phyloP scores from a whole-genome alignment of 2,113 vertebrate species.

The Misgurnus mizolepis region DNA sequence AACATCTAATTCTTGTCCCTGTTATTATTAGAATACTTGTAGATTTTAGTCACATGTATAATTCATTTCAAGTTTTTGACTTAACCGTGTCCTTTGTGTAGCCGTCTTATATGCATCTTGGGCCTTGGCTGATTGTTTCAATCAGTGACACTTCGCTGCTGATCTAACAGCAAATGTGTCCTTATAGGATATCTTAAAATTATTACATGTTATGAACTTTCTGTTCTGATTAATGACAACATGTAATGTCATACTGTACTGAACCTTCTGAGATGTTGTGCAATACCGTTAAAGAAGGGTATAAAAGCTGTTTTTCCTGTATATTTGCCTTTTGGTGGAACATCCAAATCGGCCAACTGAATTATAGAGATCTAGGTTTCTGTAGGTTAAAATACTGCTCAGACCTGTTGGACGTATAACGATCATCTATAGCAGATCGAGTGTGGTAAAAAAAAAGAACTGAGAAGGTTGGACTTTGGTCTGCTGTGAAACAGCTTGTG shows the following conservation, averaged over 20 bases:
- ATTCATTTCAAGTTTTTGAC: not conserved
- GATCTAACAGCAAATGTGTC: constrained; percentile 45
- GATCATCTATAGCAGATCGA: not conserved
- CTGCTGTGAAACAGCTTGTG: not conserved
- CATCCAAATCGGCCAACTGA: not conserved
- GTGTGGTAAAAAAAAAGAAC: not conserved
- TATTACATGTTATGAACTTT: constrained; percentile 68
- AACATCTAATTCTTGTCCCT: constrained; percentile 22
- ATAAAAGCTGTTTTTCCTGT: constrained; percentile 9
- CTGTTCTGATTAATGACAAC: constrained; percentile 65
- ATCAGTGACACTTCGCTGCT: constrained; percentile 26
- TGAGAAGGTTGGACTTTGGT: not conserved
- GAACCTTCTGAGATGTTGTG: constrained; percentile 33
- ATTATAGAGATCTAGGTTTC: not conserved
- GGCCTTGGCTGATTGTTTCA: not conserved
- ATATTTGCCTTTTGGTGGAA: not conserved
- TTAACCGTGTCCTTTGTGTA: too few species aligned
- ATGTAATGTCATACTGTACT: constrained; percentile 48
- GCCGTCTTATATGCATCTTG: not conserved
- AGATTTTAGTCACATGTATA: not conserved
- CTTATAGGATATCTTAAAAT: constrained; percentile 64
- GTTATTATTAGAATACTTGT: too few species aligned
- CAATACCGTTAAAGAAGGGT: not conserved
- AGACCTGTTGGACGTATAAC: constrained; percentile 13
- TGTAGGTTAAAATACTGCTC: not conserved